A percentile compares a stretch with the other conserved stretches of the same genome.
phyloP scores from a whole-genome alignment of 2,113 vertebrate species.

The Sterrhoptilus dennistouni region DNA sequence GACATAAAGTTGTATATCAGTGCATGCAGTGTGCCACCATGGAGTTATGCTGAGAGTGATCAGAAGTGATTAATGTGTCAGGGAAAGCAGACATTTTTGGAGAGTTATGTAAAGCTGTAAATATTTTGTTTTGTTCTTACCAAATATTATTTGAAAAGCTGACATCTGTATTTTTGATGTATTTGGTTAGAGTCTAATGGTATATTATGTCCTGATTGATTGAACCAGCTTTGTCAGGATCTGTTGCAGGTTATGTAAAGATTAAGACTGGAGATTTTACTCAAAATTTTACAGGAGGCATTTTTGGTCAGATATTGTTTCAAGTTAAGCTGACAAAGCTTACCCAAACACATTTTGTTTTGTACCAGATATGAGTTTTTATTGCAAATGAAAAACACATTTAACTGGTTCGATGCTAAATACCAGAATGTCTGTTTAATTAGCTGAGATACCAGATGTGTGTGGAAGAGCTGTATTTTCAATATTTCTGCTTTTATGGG shows the following conservation, averaged over 20 bases:
- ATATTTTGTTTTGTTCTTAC: not conserved
- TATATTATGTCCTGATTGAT: not conserved
- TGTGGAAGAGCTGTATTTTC: not conserved
- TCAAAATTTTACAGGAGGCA: not conserved
- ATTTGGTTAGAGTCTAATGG: not conserved
- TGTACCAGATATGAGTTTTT: not conserved
- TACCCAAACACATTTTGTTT: not conserved
- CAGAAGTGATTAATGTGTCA: not conserved
- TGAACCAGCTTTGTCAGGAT: not conserved
- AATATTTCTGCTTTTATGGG: not conserved
- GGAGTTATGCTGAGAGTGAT: not conserved
- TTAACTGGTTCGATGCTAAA: not conserved
- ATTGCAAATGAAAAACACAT: not conserved
- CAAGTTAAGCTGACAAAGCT: not conserved
- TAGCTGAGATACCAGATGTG: not conserved
- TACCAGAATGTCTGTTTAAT: not conserved
- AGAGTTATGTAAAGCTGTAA: not conserved
- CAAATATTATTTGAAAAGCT: not conserved
- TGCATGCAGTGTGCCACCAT: accelerated
- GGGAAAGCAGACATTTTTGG: not conserved
- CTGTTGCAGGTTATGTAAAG: not conserved
- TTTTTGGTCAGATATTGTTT: not conserved
- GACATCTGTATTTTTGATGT: not conserved
- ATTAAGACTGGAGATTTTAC: not conserved
- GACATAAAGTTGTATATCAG: not conserved